phyloP scores from a whole-genome alignment of 1,140 invertebrate species.

The Trypoxylus dichotomus region DNA sequence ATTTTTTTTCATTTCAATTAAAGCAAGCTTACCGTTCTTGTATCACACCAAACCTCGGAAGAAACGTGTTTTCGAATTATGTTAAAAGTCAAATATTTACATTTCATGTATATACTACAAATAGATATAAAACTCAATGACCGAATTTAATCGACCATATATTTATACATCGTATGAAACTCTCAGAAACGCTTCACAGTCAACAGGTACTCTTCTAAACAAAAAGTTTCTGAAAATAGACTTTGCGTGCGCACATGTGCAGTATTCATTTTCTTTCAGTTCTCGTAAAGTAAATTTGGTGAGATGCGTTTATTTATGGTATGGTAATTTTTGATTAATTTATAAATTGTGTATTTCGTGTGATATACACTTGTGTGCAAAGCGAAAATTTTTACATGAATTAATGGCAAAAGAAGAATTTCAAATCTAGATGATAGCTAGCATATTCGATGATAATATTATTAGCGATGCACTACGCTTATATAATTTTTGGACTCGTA shows the following conservation, averaged over 20 bases:
- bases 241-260: slow-evolving; percentile 7
- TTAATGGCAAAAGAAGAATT: too few relatives aligned
- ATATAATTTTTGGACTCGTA: too few relatives aligned
- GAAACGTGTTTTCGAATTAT: slow-evolving; percentile 9
- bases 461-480: too few relatives aligned
- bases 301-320: neutral
- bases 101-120: slow-evolving; percentile 21
- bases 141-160: slow-evolving; percentile 23
- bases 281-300: neutral
- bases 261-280: neutral
- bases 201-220: slow-evolving; percentile 25
- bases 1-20: too few relatives aligned
- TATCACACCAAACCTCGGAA: neutral
- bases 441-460: too few relatives aligned
- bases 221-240: slow-evolving; percentile 22
- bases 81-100: slow-evolving; percentile 10
- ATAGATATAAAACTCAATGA: slow-evolving; percentile 23
- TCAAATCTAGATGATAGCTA: too few relatives aligned
- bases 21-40: neutral
- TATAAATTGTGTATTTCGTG: neutral
- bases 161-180: slow-evolving; percentile 5
- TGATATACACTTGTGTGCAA: too few relatives aligned
- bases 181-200: slow-evolving; percentile 18
- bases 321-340: neutral
- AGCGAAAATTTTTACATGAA: too few relatives aligned